Evolutionary conservation across 2,113 vertebrate genomes (phyloP).

Genomic region (Canis aureus): DNA sequence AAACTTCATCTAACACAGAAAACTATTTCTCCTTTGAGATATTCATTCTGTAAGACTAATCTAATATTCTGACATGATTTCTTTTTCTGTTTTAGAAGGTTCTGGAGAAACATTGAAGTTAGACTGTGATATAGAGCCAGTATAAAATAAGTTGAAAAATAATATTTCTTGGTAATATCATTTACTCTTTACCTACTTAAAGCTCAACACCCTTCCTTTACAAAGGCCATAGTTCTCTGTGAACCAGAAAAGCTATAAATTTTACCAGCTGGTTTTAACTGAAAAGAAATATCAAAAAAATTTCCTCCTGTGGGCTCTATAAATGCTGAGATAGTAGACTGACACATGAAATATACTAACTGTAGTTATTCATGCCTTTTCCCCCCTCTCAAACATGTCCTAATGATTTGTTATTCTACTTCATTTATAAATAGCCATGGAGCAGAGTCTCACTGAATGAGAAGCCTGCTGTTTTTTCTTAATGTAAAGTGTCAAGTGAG

Average conservation of each 20-base stretch:
- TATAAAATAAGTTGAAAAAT: slow-evolving; percentile 54
- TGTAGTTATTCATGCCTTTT: slow-evolving; percentile 54
- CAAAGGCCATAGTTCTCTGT: slow-evolving; percentile 62
- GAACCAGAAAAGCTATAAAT: slow-evolving; percentile 64
- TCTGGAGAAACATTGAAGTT: slow-evolving; percentile 1
- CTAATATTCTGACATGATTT: slow-evolving; percentile 48
- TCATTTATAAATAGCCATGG: slow-evolving; percentile 67
- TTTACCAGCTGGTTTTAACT: slow-evolving; percentile 72
- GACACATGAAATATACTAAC: slow-evolving; percentile 69
- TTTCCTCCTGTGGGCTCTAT: slow-evolving; percentile 61
- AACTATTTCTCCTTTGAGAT: slow-evolving; percentile 30
- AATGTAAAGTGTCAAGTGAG: slow-evolving; percentile 59
- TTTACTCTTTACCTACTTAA: slow-evolving; percentile 9
- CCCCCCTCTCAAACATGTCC: background rate
- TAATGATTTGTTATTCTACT: slow-evolving; percentile 69
- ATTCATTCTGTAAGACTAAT: background rate
- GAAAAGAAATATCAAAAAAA: slow-evolving; percentile 56
- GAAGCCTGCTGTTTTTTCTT: slow-evolving; percentile 61
- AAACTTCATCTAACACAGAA: slow-evolving; percentile 21
- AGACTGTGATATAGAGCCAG: background rate
- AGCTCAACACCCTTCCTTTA: slow-evolving; percentile 34
- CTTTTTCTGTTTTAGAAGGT: slow-evolving; percentile 50
- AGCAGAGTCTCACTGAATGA: slow-evolving; percentile 69
- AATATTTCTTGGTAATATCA: slow-evolving; percentile 54
- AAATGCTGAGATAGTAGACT: slow-evolving; percentile 72